phyloP scores from a whole-genome alignment of 2,888 invertebrate genomes.

The Phaonia tiefii region DNA sequence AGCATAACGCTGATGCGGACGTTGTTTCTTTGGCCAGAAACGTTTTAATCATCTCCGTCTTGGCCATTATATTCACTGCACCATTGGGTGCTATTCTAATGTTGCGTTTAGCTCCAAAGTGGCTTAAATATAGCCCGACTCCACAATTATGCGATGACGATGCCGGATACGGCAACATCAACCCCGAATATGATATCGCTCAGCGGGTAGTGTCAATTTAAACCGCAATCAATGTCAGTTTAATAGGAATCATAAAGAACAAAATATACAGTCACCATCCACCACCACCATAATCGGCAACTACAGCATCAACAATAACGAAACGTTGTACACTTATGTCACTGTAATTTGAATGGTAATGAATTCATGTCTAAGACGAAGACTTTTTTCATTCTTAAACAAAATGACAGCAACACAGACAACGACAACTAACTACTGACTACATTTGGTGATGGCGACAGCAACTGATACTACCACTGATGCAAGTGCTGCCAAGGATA shows the following conservation, averaged over 20 bases:
- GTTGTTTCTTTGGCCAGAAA: conserved; percentile 78
- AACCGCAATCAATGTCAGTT: conserved; percentile 63
- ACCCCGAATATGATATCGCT: conserved; percentile 41
- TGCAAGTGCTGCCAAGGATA: neutral
- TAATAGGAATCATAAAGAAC: conserved; percentile 48
- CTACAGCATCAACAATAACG: neutral
- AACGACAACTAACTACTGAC: neutral
- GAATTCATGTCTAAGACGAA: neutral
- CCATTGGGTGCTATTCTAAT: conserved; percentile 82
- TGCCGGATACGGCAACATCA: conserved; percentile 25
- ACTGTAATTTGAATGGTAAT: conserved; percentile 4
- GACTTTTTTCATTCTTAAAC: conserved; percentile 7
- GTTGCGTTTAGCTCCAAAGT: conserved; percentile 79
- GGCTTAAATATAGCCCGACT: conserved; percentile 73
- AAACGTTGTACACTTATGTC: neutral
- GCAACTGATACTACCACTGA: neutral
- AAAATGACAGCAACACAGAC: conserved; percentile 13
- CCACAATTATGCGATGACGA: neutral
- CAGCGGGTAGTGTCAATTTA: conserved; percentile 57
- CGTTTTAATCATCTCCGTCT: conserved; percentile 82
- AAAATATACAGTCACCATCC: neutral
- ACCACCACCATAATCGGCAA: neutral
- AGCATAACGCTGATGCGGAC: conserved; percentile 72
- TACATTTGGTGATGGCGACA: conserved; percentile 5
- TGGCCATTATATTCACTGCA: conserved; percentile 83